Evolutionary conservation across 2,113 vertebrate species (phyloP), one percentile per base, ranked within the genome.

Genomic region (Heliornis fulica): DNA sequence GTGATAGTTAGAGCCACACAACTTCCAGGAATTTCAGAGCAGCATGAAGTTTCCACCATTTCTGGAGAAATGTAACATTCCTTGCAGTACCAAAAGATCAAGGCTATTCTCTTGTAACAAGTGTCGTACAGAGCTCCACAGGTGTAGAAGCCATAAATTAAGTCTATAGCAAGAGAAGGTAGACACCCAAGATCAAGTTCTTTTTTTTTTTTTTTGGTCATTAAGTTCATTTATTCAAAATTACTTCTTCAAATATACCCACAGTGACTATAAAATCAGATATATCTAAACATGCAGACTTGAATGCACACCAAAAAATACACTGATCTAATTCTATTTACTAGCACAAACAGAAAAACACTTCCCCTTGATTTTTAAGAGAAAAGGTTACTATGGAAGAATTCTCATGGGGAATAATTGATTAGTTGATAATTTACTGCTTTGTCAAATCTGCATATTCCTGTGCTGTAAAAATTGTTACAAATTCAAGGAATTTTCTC

Each of bases 11-110:
- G 32, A 83, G 25, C 13, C 29, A 57, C 11, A 26, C 21, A 69
- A 34, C 7, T 81, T 81, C 15, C n/a, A 34, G 31, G 10, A 48
- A n/a, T 68, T 72, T 48, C 46, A 50, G 40, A 43, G 10, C 18
- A 63, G 32, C 1, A 2, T 5, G 12, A 20, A 32, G 7, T 38
- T 66, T 61, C 15, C 23, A 26, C 0, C 1, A 25, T 45, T 6
- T 19, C 9, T 13, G 8, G 56, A 64, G 43, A 83, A 75, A 79
- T 13, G 18, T 10, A 48, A 2, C 23, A n/a, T 22, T 26, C 18
- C 14, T 51, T 40, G 51, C 19, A 11, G 29, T 34, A 23, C 23
- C 31, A n/a, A 64, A 72, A 50, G 29, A 40, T 56, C 25, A 22
- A 22, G 46, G 48, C 18, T 32, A 7, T 26, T 57, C 32, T 59